Percentiles rank a stretch among this genome's conserved stretches.
These are phyloP conservation scores for Pollimyrus isidori DNA, from an alignment of 2,113 vertebrate species.

Conservation along the genomic window DNA sequence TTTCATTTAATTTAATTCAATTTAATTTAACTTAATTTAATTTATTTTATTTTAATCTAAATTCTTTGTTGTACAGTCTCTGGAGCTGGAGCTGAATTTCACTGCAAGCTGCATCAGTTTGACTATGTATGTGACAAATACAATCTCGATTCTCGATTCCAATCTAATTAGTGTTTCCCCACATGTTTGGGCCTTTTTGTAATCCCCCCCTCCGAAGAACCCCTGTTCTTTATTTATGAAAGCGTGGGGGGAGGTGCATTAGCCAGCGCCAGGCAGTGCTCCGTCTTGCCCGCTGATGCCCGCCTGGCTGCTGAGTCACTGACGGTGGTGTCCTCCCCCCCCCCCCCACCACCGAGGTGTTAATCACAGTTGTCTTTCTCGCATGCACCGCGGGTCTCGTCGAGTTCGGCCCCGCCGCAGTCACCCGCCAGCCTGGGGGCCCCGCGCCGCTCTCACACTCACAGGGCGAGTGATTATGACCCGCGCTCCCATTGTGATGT, in stretches of 20 bases:
- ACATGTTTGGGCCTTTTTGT: neutral
- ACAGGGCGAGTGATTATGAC: neutral
- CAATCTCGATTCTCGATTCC: neutral
- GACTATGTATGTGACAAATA: neutral
- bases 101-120: neutral
- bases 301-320: neutral
- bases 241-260: neutral
- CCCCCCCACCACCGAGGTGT: neutral
- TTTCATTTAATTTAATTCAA: neutral
- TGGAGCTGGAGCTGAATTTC: neutral
- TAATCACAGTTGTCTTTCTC: conserved; percentile 16
- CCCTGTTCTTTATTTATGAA: neutral
- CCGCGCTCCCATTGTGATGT: neutral
- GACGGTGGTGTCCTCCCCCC: neutral
- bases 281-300: neutral
- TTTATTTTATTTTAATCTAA: neutral
- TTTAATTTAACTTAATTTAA: neutral
- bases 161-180: neutral
- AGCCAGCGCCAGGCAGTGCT: neutral
- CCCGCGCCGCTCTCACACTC: neutral
- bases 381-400: neutral
- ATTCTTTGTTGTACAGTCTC: neutral
- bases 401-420: neutral
- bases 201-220: neutral
- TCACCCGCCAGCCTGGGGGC: neutral